phyloP scores from a whole-genome alignment of 2,113 vertebrate species.

The Cavia porcellus region DNA sequence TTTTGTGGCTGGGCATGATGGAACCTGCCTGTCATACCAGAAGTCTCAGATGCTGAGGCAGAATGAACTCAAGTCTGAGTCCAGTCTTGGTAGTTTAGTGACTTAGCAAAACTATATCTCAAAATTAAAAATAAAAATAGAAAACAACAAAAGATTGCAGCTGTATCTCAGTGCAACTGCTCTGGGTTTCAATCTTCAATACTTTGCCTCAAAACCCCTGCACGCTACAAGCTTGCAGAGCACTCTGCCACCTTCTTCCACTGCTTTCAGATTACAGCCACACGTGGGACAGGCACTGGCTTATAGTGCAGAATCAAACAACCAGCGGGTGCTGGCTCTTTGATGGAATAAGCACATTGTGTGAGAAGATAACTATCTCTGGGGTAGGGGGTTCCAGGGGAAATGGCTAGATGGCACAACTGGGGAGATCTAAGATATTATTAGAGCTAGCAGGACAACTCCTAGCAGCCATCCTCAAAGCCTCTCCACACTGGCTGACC shows the following conservation, averaged over 20 bases:
- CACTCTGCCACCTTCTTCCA: not conserved
- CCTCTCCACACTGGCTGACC: not conserved
- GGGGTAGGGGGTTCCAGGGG: too few species aligned
- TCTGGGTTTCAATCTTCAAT: too few species aligned
- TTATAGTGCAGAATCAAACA: not conserved
- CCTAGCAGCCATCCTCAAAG: not conserved
- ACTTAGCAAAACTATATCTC: too few species aligned
- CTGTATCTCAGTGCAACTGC: too few species aligned
- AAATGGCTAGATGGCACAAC: too few species aligned
- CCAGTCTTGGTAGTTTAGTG: too few species aligned
- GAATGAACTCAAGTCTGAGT: too few species aligned
- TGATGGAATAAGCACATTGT: not conserved
- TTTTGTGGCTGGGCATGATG: not conserved
- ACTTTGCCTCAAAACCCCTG: too few species aligned
- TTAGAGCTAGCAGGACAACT: not conserved
- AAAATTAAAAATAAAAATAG: too few species aligned
- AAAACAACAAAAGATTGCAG: too few species aligned
- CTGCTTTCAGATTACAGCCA: not conserved
- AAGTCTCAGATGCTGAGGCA: too few species aligned
- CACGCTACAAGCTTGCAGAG: not conserved
- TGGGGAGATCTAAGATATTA: not conserved
- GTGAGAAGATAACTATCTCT: not conserved
- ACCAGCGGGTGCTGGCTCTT: not conserved
- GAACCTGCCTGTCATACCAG: too few species aligned
- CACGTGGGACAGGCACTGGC: fast-evolving